A percentile compares a stretch with the other conserved stretches of the same genome.
These are phyloP conservation scores for Ceriagrion tenellum DNA, from an alignment of 2,888 invertebrate genomes.

Conservation along the genomic window DNA sequence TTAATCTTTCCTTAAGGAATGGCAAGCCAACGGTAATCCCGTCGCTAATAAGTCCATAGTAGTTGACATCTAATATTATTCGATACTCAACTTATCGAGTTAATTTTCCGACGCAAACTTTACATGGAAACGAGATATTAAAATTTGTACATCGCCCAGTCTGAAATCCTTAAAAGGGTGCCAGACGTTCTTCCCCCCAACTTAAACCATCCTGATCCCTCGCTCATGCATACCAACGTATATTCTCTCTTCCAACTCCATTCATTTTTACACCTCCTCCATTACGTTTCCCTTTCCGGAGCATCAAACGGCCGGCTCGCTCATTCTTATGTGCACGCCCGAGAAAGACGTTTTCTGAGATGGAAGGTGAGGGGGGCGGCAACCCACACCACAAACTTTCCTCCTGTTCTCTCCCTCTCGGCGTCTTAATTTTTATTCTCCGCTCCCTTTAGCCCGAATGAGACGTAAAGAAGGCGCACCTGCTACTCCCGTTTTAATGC, in stretches of 20 bases:
- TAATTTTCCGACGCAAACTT: no score
- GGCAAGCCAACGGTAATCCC: no score
- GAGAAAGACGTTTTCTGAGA: no score
- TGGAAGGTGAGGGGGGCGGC: no score
- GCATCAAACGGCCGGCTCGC: neutral
- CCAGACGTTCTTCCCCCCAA: neutral
- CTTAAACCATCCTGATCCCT: neutral
- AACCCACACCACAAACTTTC: no score
- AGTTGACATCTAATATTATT: no score
- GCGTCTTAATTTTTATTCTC: conserved; percentile 16
- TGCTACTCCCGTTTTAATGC: neutral
- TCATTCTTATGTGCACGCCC: neutral
- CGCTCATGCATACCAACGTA: neutral
- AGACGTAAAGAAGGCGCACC: conserved; percentile 19
- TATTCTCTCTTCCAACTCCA: neutral
- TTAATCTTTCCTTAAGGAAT: no score
- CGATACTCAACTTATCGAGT: no score
- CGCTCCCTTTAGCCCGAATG: neutral
- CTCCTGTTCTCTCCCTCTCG: neutral
- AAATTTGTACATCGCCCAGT: no score
- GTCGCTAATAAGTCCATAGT: no score
- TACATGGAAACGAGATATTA: no score
- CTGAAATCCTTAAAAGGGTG: no score
- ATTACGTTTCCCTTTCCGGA: neutral
- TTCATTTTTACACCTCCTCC: conserved; percentile 12